Evolutionary conservation across 2,797 vertebrate species (phyloP).

Genomic region (Oophaga sylvatica): DNA sequence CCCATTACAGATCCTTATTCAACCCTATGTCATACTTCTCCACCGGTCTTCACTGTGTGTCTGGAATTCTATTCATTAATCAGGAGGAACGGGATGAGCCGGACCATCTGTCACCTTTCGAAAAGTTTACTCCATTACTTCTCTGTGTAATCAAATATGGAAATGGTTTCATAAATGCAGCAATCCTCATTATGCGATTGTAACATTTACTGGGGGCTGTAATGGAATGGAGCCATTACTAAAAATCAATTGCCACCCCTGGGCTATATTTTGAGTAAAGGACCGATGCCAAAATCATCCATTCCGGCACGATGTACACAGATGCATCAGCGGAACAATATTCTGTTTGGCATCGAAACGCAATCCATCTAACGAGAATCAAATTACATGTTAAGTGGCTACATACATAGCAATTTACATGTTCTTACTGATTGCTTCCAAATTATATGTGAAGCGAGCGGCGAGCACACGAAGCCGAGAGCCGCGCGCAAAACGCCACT

Average conservation of each 20-base stretch:
- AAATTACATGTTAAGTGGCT: slow-evolving; percentile 58
- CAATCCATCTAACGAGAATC: slow-evolving; percentile 37
- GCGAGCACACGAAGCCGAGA: slow-evolving; percentile 6
- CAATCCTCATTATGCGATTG: too few relatives aligned
- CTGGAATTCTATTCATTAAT: not conserved
- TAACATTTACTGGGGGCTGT: too few relatives aligned
- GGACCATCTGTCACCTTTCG: not conserved
- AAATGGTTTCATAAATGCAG: too few relatives aligned
- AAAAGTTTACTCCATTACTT: not conserved
- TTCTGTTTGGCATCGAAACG: slow-evolving; percentile 23
- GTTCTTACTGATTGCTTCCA: slow-evolving; percentile 55
- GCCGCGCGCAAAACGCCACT: slow-evolving; percentile 25
- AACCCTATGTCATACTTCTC: not conserved
- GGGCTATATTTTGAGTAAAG: not conserved
- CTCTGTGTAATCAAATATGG: too few relatives aligned
- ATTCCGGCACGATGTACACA: not conserved
- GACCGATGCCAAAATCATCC: not conserved
- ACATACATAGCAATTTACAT: slow-evolving; percentile 60
- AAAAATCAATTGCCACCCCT: not conserved
- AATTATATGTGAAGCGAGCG: slow-evolving; percentile 48
- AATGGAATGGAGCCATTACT: not conserved
- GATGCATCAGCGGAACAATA: not conserved
- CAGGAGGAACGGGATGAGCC: not conserved
- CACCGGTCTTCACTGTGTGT: not conserved
- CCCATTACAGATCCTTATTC: too few relatives aligned